A percentile compares a stretch with the other conserved stretches of the same genome.
phyloP scores from a whole-genome alignment of 2,888 invertebrate species.

The Noctua fimbriata region DNA sequence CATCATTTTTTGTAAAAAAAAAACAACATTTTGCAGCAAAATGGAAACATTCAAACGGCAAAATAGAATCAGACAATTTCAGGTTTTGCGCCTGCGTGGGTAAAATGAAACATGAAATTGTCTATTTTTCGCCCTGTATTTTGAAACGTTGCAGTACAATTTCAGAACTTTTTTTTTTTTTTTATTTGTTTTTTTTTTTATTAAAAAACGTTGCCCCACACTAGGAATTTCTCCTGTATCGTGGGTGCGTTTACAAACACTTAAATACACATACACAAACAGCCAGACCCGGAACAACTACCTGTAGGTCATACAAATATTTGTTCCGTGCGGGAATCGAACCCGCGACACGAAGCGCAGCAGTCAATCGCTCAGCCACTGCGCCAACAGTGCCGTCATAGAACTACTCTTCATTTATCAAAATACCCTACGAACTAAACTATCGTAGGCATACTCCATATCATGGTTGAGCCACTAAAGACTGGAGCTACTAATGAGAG shows the following conservation, averaged over 20 bases:
- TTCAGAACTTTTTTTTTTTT: too few species aligned
- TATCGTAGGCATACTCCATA: conserved; percentile 17
- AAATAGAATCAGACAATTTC: neutral
- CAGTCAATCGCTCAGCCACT: too few species aligned
- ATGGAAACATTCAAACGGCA: neutral
- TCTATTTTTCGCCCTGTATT: neutral
- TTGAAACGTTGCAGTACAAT: neutral
- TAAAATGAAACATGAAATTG: neutral
- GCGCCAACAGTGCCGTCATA: too few species aligned
- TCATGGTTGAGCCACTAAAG: conserved; percentile 20
- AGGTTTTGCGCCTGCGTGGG: neutral
- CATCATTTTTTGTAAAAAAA: neutral
- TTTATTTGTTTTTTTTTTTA: too few species aligned
- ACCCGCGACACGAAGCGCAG: too few species aligned
- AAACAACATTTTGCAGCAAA: neutral
- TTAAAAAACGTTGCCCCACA: too few species aligned
- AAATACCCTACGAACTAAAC: neutral
- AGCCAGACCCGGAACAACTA: too few species aligned
- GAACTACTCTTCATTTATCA: neutral
- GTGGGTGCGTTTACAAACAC: too few species aligned
- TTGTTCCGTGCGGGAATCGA: too few species aligned
- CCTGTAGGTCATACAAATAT: too few species aligned
- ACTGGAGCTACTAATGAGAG: conserved; percentile 30
- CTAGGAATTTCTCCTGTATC: too few species aligned
- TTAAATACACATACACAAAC: too few species aligned